Percentiles rank a stretch among this genome's conserved stretches.
These are phyloP conservation scores for Trichonephila clavata DNA, from an alignment of 1,140 invertebrate species.

Conservation along the genomic window DNA sequence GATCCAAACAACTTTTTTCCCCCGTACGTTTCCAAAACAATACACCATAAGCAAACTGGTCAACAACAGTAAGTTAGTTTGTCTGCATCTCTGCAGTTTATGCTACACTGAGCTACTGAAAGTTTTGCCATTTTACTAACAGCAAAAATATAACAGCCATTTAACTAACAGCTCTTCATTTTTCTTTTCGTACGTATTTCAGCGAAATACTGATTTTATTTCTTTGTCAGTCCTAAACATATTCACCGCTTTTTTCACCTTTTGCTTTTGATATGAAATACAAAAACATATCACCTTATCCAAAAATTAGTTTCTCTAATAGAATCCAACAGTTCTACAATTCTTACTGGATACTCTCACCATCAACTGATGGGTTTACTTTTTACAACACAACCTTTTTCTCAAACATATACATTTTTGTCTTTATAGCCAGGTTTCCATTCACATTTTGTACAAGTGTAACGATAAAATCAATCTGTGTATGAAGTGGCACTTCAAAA, in stretches of 20 bases:
- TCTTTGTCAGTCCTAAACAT: neutral
- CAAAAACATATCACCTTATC: neutral
- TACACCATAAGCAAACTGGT: neutral
- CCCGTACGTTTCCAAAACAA: no score
- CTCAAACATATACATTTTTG: neutral
- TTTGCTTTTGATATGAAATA: neutral
- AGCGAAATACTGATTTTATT: neutral
- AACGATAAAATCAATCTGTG: constrained; percentile 1
- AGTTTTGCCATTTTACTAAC: neutral
- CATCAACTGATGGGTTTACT: neutral
- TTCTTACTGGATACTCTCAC: neutral
- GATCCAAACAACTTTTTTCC: no score
- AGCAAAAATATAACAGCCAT: neutral
- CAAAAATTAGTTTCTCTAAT: neutral
- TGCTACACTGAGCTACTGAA: neutral
- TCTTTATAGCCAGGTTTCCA: neutral
- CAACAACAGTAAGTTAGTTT: neutral
- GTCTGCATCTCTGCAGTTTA: neutral
- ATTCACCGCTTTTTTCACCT: neutral
- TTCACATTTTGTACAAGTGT: neutral
- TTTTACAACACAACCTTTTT: neutral
- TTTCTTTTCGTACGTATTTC: neutral
- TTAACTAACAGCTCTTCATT: neutral
- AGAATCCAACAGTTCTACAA: neutral
- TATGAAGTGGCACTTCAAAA: neutral